Percentiles rank a stretch among this genome's conserved stretches.
These are phyloP conservation scores for Tretioscincus oriximinensis DNA, from an alignment of 2,113 vertebrate species.

Conservation along the genomic window DNA sequence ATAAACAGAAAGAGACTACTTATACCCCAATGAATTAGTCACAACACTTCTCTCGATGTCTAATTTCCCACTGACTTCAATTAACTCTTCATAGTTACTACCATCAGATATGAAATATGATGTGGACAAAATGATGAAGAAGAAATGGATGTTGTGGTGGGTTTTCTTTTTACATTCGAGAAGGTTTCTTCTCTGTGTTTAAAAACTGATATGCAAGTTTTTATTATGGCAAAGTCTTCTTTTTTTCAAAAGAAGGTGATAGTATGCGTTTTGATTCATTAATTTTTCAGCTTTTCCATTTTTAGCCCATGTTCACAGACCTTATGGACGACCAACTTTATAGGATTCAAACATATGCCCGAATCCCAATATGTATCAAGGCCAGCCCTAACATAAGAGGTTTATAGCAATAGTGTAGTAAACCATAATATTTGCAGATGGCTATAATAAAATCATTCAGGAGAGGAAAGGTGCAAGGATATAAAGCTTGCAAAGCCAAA, in stretches of 20 bases:
- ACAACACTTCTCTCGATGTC: too few species aligned
- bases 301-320: constrained; percentile 55
- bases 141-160: neutral
- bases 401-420: constrained; percentile 71
- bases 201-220: constrained; percentile 56
- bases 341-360: constrained; percentile 65
- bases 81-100: too few species aligned
- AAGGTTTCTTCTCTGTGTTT: constrained; percentile 46
- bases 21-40: too few species aligned
- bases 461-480: constrained; percentile 69
- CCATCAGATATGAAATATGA: too few species aligned
- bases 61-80: too few species aligned
- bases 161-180: constrained; percentile 44
- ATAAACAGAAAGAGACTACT: too few species aligned
- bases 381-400: constrained; percentile 74
- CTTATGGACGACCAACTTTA: constrained; percentile 65
- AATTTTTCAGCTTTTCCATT: constrained; percentile 72
- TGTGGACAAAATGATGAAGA: constrained; percentile 26
- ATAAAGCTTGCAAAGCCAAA: constrained; percentile 68
- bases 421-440: constrained; percentile 77
- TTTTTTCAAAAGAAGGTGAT: constrained; percentile 68
- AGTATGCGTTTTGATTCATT: constrained; percentile 64
- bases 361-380: constrained; percentile 66
- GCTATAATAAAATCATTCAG: constrained; percentile 75
- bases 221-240: constrained; percentile 60